Percentiles rank a stretch among this genome's conserved stretches.
Evolutionary conservation across 2,888 invertebrate species (phyloP).

Genomic region (Diadegma fenestrale): DNA sequence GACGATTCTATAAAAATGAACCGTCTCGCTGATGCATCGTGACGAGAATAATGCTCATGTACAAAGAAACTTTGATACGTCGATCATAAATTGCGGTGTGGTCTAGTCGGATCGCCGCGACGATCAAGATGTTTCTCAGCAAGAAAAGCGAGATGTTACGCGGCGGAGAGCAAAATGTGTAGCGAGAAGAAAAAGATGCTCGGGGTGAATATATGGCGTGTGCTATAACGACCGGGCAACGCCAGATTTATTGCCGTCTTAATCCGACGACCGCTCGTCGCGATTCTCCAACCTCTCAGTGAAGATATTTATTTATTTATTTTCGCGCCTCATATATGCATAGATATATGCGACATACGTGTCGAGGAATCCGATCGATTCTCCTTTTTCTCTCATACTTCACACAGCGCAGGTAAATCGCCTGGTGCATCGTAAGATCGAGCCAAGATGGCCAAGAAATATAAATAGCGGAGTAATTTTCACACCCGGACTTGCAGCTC

Average conservation of each 20-base stretch:
- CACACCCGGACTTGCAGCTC: constrained; percentile 48
- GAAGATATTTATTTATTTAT: constrained; percentile 28
- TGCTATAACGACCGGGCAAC: constrained; percentile 58
- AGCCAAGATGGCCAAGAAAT: constrained; percentile 1
- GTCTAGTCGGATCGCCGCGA: neutral
- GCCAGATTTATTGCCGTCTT: constrained; percentile 67
- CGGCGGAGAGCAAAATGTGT: constrained; percentile 6
- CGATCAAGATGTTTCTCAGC: constrained; percentile 59
- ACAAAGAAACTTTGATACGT: constrained; percentile 36
- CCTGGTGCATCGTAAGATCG: constrained; percentile 4
- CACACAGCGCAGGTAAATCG: constrained; percentile 28
- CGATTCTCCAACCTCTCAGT: constrained; percentile 53
- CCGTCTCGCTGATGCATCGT: neutral
- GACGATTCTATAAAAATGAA: constrained; percentile 16
- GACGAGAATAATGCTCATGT: constrained; percentile 20
- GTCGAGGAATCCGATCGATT: constrained; percentile 56
- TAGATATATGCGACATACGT: constrained; percentile 15
- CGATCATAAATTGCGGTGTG: constrained; percentile 48
- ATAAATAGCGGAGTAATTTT: constrained; percentile 51
- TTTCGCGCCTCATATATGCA: neutral
- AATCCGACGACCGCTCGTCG: constrained; percentile 64
- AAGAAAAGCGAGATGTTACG: constrained; percentile 21
- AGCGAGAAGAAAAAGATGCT: constrained; percentile 39
- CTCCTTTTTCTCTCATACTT: constrained; percentile 54
- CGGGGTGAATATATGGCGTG: constrained; percentile 30